Base-by-base conservation (phyloP, 1,140 invertebrate species). In the Papilio helenus region DNA sequence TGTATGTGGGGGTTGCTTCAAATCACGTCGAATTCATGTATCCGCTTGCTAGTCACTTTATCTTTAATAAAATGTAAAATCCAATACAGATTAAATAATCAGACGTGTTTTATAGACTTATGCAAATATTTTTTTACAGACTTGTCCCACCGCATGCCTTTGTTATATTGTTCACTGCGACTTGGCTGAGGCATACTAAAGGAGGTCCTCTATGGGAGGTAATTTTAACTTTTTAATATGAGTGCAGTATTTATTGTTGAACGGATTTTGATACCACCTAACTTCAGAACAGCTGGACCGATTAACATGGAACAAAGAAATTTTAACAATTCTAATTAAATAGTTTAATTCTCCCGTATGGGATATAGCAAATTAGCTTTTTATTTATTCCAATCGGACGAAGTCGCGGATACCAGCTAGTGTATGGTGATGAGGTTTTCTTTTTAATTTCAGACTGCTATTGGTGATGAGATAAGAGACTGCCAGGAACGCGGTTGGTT, bases 381-480 rank as follows among this genome's bases (percentile, higher is more conserved):
- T 55, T 20, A 55, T 34, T 39, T 39, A 46, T 46, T 46, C 44
- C 44, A 46, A 0, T 5, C 0, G 34, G 34, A 39, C 0, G 7
- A 39, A 39, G 34, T 8, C 34, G 34, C 7, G 44, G 44, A 46
- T 12, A 2, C 14, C 14, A 14, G 44, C 12, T 46, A 12, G 12
- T 61, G 58, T 61, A 26, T 65, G 14, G 14, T 65, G 20, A n/a
- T 61, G 18, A 46, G 44, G 44, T 46, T 65, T 65, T 29, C 34
- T 26, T 65, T 65, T 61, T 12, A 20, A 26, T 61, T 61, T 0
- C 61, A 65, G 61, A 29, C 61, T 0, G 26, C 61, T 29, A 34
- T 65, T 65, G 61, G 61, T 65, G 8, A 29, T 65, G 61, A 65
- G 3, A 29, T 65, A 65, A 65, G 61, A 65, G 61, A 65, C 23